These are phyloP conservation scores for Alosa sapidissima DNA, from an alignment of 2,797 vertebrate genomes.

Conservation along the genomic window DNA sequence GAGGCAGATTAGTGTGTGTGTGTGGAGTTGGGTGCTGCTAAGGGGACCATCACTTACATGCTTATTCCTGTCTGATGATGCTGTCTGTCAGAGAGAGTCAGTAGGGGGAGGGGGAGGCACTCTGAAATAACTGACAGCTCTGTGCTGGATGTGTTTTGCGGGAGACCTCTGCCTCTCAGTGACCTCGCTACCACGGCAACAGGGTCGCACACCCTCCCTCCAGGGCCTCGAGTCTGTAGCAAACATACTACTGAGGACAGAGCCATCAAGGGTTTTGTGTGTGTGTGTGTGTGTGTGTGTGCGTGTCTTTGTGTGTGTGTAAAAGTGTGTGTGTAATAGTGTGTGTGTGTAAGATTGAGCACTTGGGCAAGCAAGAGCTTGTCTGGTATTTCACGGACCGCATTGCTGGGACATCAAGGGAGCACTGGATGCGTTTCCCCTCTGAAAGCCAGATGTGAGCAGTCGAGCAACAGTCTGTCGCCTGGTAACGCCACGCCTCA, in stretches of 20 bases:
- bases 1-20: not conserved
- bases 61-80: not conserved
- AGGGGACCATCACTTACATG: not conserved
- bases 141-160: not conserved
- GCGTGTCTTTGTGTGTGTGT: constrained; percentile 12
- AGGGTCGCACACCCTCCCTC: constrained; percentile 17
- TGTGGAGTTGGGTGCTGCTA: not conserved
- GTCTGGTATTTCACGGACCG: not conserved
- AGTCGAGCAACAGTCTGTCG: not conserved
- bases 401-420: not conserved
- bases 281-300: not conserved
- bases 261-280: not conserved
- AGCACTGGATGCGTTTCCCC: not conserved
- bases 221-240: not conserved
- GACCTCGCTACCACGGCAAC: not conserved
- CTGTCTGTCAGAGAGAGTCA: not conserved
- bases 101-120: not conserved
- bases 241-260: not conserved
- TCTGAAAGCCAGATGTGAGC: not conserved
- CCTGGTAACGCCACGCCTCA: not conserved
- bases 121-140: not conserved
- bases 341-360: not conserved
- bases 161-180: not conserved
- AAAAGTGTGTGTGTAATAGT: not conserved
- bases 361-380: not conserved